These are phyloP conservation scores for Toxostoma redivivum DNA, from an alignment of 2,113 vertebrate species.

Conservation along the genomic window DNA sequence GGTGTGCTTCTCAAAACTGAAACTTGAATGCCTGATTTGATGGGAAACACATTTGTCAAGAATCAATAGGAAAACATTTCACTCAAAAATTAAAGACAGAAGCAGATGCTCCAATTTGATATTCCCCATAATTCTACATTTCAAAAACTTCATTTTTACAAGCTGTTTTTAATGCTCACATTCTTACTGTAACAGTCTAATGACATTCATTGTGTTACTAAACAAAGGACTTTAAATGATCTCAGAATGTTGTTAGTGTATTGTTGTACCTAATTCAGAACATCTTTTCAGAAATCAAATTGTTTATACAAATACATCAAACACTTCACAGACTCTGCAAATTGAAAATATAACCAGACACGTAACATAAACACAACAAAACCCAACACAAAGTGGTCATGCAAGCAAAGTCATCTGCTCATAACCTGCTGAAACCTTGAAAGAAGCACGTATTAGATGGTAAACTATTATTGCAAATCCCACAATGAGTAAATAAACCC, in stretches of 20 bases:
- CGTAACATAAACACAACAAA: background rate
- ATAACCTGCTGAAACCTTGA: background rate
- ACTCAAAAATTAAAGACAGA: background rate
- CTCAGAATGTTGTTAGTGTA: background rate
- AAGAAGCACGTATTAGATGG: background rate
- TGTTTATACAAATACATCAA: conserved; percentile 14
- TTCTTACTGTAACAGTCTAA: background rate
- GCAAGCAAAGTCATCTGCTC: background rate
- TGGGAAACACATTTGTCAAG: background rate
- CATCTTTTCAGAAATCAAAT: background rate
- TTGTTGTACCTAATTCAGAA: background rate
- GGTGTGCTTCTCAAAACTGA: background rate
- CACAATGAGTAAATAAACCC: background rate
- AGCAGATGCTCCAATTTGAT: background rate
- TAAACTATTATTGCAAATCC: background rate
- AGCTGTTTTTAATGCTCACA: background rate
- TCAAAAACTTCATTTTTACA: background rate
- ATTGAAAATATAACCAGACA: background rate
- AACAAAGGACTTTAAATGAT: background rate
- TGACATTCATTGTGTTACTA: background rate
- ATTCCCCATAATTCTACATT: background rate
- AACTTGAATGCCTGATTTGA: background rate
- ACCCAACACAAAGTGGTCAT: background rate
- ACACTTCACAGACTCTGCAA: background rate
- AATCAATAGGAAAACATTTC: background rate